These are phyloP conservation scores for Euwallacea fornicatus DNA, from an alignment of 1,140 invertebrate genomes.

Conservation along the genomic window DNA sequence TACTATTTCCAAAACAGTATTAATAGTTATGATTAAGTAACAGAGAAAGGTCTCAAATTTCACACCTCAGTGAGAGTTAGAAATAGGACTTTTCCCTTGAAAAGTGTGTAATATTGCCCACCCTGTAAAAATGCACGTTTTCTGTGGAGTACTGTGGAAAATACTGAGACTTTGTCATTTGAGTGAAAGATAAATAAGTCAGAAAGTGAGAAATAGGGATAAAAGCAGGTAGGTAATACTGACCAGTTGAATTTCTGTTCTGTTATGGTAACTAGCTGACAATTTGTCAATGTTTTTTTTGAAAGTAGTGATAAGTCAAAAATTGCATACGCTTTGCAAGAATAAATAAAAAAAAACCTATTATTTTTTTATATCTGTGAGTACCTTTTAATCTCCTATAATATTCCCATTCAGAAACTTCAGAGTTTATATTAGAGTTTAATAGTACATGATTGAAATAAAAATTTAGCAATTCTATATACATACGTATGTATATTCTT, in stretches of 20 bases:
- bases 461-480: not conserved
- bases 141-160: too few species aligned
- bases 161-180: too few species aligned
- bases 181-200: too few species aligned
- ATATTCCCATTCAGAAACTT: not conserved
- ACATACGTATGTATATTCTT: not conserved
- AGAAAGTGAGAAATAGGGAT: too few species aligned
- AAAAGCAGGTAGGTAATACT: too few species aligned
- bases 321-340: not conserved
- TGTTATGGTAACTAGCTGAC: not conserved
- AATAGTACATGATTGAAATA: not conserved
- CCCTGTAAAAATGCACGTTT: too few species aligned
- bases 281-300: conserved; percentile 8
- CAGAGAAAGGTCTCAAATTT: too few species aligned
- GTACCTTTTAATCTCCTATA: not conserved
- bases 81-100: too few species aligned
- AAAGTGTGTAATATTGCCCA: too few species aligned
- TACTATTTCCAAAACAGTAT: too few species aligned
- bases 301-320: conserved; percentile 18
- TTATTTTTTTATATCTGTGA: not conserved
- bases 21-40: too few species aligned
- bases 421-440: not conserved
- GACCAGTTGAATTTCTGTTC: not conserved
- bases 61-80: too few species aligned
- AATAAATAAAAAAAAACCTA: not conserved